phyloP scores from a whole-genome alignment of 2,888 invertebrate genomes.

The Heliconius cydno region DNA sequence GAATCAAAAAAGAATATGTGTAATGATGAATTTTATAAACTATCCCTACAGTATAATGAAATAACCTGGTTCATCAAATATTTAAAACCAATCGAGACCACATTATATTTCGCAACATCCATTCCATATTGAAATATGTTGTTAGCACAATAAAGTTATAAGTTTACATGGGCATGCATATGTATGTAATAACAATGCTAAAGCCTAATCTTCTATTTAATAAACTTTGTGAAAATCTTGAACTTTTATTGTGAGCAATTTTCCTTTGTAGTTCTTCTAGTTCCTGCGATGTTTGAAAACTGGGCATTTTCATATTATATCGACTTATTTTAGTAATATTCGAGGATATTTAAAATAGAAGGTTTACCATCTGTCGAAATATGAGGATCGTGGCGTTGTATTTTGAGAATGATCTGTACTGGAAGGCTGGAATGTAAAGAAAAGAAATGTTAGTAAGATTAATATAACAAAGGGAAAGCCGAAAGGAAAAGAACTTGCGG shows the following conservation, averaged over 20 bases:
- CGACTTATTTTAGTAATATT: neutral
- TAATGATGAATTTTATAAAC: neutral
- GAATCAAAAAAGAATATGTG: neutral
- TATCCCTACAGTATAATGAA: slow-evolving; percentile 18
- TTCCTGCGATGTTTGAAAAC: slow-evolving; percentile 67
- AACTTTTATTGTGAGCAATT: slow-evolving; percentile 20
- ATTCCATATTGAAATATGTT: slow-evolving; percentile 72
- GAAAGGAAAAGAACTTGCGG: too few species aligned
- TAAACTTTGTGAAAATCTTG: slow-evolving; percentile 46
- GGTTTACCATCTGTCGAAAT: slow-evolving; percentile 71
- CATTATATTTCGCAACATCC: slow-evolving; percentile 74
- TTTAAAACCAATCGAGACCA: slow-evolving; percentile 64
- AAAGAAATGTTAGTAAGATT: neutral
- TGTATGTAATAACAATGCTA: slow-evolving; percentile 72
- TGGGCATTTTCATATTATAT: slow-evolving; percentile 52
- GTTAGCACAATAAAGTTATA: slow-evolving; percentile 73
- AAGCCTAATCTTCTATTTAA: slow-evolving; percentile 60
- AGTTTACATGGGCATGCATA: slow-evolving; percentile 74
- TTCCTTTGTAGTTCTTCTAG: slow-evolving; percentile 48
- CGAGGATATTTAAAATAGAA: slow-evolving; percentile 18
- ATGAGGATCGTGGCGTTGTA: slow-evolving; percentile 66
- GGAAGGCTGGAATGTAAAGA: slow-evolving; percentile 63
- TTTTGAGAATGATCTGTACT: slow-evolving; percentile 59
- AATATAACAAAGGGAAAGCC: too few species aligned
- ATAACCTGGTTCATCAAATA: slow-evolving; percentile 70